Evolutionary conservation across 2,797 vertebrate genomes (phyloP), one percentile per base, ranked within the genome.

Genomic region (Melanotaenia pygmaea): DNA sequence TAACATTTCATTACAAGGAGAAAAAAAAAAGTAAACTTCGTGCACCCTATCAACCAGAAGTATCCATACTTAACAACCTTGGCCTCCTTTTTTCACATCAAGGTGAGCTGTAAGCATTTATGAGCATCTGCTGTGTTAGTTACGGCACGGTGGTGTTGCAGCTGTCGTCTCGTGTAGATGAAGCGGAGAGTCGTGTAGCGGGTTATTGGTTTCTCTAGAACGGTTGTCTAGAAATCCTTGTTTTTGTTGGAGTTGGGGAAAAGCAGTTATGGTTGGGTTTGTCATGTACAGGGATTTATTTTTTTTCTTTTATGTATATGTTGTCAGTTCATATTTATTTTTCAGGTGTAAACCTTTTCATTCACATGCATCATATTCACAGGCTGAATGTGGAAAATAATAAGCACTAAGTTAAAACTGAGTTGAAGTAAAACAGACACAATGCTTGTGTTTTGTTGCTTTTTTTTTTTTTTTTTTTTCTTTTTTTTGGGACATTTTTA

Each of bases 311-410:
- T 85, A 74, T 90, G 78, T 90, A 83, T 85, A 86, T 89, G 81
- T 86, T 87, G 79, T 81, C 66, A 82, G 63, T 76, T 72, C 76
- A 72, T 79, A 74, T 90, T 92, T 92, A 90, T 93, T 93, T 87
- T 72, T 70, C 65, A 77, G 47, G 53, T 88, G 87, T 86, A 81
- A 83, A 72, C 53, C 30, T 72, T 13, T 67, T 70, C 79, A 72
- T 72, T 85, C 65, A 79, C 58, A 70, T 81, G 70, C 30, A 16
- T 61, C 26, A 34, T 78, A 79, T 76, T 79, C 86, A 76, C 22
- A 64, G 8, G 60, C n/a, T 70, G 66, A 75, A 76, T 64, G 51
- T 24, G 37, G 54, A 28, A 3, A 82, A 64, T 26, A 5, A 60
- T 69, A 34, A 62, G 37, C 67, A 69, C 40, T 67, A 67, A 83